phyloP scores from a whole-genome alignment of 1,140 invertebrate genomes.

The Caenorhabditis brenneri region DNA sequence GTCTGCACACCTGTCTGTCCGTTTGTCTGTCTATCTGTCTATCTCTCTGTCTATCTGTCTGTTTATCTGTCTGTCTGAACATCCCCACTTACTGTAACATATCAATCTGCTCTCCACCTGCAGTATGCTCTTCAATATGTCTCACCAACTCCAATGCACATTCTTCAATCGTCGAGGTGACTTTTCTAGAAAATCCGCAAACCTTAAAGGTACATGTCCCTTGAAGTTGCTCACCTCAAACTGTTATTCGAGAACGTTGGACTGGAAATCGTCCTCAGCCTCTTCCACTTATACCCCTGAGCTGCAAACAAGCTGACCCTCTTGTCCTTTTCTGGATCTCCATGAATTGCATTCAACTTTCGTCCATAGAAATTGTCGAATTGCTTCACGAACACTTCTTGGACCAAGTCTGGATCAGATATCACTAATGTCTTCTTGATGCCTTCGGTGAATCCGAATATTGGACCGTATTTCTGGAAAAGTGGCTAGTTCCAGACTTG shows the following conservation, averaged over 20 bases:
- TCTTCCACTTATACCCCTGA: not conserved
- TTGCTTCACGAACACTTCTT: slow-evolving; percentile 72
- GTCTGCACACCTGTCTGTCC: too few species aligned
- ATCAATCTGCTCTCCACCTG: not conserved
- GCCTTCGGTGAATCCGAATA: slow-evolving; percentile 67
- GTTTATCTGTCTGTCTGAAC: too few species aligned
- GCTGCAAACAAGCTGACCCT: not conserved
- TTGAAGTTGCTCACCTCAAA: not conserved
- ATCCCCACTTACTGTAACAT: not conserved
- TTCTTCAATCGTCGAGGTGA: not conserved
- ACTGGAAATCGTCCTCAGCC: not conserved
- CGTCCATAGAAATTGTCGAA: slow-evolving; percentile 72
- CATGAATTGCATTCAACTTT: slow-evolving; percentile 60
- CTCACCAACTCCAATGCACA: not conserved
- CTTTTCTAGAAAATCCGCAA: too few species aligned
- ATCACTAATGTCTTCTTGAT: slow-evolving; percentile 71
- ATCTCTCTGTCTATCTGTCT: too few species aligned
- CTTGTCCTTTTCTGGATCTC: slow-evolving; percentile 50
- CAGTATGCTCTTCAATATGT: not conserved
- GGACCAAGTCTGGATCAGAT: slow-evolving; percentile 70
- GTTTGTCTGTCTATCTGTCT: too few species aligned
- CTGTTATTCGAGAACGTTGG: slow-evolving; percentile 7
- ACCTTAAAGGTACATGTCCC: too few species aligned
- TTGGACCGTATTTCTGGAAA: slow-evolving; percentile 70
- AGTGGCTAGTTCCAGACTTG: too few species aligned